phyloP scores from a whole-genome alignment of 2,113 vertebrate genomes.

The Tinamus guttatus region DNA sequence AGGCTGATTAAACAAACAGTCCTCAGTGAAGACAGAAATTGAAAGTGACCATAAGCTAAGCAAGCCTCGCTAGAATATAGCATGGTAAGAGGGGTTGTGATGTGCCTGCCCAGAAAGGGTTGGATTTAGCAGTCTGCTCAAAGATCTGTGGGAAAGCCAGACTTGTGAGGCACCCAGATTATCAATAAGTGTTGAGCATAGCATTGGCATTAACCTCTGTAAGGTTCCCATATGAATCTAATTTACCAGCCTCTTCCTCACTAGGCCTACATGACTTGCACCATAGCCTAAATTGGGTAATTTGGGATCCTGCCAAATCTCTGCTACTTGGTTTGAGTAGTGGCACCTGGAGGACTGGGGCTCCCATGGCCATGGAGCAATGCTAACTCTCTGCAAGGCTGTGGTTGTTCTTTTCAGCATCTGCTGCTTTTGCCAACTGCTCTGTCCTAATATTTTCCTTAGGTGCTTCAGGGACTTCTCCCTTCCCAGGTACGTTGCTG shows the following conservation, averaged over 20 bases:
- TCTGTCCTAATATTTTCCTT: background rate
- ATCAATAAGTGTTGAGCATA: background rate
- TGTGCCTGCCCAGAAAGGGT: background rate
- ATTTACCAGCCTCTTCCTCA: background rate
- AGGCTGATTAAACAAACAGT: background rate
- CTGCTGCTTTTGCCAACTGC: background rate
- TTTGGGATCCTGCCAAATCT: background rate
- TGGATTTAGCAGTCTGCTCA: background rate
- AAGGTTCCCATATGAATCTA: background rate
- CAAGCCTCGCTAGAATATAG: background rate
- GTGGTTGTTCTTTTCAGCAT: background rate
- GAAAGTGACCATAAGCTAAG: background rate
- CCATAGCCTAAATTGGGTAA: background rate
- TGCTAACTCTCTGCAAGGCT: background rate
- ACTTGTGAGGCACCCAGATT: background rate
- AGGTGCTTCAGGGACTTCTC: background rate
- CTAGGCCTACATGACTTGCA: background rate
- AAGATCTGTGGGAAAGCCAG: background rate
- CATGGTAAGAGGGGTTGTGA: background rate
- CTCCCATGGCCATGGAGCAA: background rate
- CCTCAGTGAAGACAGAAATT: rapidly evolving
- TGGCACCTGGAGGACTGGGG: background rate
- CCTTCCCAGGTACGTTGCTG: rapidly evolving
- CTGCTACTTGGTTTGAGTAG: background rate
- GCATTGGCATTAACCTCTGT: background rate